Base-by-base conservation (phyloP, 2,113 vertebrate genomes). In the Aphelocoma coerulescens region DNA sequence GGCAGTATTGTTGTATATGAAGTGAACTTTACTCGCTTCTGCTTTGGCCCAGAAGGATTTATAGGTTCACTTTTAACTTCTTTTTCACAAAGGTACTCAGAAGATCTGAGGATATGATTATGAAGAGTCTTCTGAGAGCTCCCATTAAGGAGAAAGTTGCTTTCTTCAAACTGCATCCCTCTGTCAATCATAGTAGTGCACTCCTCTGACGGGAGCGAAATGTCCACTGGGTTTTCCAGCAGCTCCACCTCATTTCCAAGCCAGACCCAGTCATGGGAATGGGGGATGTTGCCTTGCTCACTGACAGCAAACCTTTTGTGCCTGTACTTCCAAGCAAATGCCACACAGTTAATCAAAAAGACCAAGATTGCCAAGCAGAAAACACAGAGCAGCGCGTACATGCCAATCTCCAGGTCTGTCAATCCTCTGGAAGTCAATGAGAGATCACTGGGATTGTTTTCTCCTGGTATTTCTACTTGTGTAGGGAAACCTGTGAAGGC, bases 231-330 rank as follows among this genome's bases (percentile, higher is more conserved):
- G 89, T 98, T 99, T 58, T 99, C 98, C 94, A 99, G 85, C 14
- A 99, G 98, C 81, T 99, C 99, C 2, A 98, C 98, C 85, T 99
- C 98, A 2, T 99, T 99, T 69, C 99, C 99, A 8, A 99, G 98
- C 99, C 99, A 99, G 76, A 99, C 99, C 99, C 99, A 99, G 92
- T 99, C 99, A 14, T 99, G 99, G 88, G 99, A 99, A 65, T 99
- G 99, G 87, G 99, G 99, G 96, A 99, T 98, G 97, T 98, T 99
- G 89, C 98, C 99, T 57, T 99, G 98, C 93, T 99, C 99, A 9
- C 99, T 98, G 75, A 99, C 98, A 0, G 99, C 98, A 13, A 99
- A 98, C 89, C 99, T 98, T 97, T 99, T 99, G 98, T 99, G 99
- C 67, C 99, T 98, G 94, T 99, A 99, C 88, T 99, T 99, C 98